Conservation (phyloP, 2,888 invertebrate genomes). For the Andrena minutula region DNA sequence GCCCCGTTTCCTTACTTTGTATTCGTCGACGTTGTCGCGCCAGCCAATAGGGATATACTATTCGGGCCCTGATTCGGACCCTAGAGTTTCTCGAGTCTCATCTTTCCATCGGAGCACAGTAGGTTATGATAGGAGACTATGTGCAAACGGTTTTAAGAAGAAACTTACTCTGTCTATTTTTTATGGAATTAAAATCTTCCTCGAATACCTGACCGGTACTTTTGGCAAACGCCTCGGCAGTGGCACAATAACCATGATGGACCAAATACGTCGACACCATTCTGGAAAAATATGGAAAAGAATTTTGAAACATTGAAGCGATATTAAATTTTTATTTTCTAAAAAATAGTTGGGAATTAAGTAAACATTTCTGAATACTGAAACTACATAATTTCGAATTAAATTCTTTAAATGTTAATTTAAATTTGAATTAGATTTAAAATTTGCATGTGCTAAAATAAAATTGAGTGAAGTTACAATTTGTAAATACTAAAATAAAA, state of each 20-base stretch:
- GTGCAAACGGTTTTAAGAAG: background rate
- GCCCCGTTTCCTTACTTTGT: too few species aligned
- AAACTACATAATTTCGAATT: background rate
- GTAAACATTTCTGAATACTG: background rate
- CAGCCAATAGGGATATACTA: too few species aligned
- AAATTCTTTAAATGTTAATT: too few species aligned
- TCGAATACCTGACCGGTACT: conserved; percentile 95
- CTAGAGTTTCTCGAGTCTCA: too few species aligned
- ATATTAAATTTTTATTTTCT: background rate
- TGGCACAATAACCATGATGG: conserved; percentile 98
- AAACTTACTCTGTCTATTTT: conserved; percentile 94
- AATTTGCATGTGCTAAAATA: background rate
- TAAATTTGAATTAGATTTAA: too few species aligned
- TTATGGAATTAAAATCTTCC: conserved; percentile 97
- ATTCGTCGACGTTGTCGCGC: too few species aligned
- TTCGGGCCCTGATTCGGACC: too few species aligned
- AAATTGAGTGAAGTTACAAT: background rate
- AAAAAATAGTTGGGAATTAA: background rate
- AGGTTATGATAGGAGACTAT: background rate
- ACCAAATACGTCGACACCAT: conserved; percentile 99
- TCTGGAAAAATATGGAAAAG: conserved; percentile 86
- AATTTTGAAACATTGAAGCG: background rate
- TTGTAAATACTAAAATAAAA: background rate
- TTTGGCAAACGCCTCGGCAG: conserved; percentile 97
- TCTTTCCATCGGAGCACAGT: too few species aligned